A percentile compares a stretch with the other conserved stretches of the same genome.
phyloP scores from a whole-genome alignment of 1,140 invertebrate species.

The Harlomillsia oculata region DNA sequence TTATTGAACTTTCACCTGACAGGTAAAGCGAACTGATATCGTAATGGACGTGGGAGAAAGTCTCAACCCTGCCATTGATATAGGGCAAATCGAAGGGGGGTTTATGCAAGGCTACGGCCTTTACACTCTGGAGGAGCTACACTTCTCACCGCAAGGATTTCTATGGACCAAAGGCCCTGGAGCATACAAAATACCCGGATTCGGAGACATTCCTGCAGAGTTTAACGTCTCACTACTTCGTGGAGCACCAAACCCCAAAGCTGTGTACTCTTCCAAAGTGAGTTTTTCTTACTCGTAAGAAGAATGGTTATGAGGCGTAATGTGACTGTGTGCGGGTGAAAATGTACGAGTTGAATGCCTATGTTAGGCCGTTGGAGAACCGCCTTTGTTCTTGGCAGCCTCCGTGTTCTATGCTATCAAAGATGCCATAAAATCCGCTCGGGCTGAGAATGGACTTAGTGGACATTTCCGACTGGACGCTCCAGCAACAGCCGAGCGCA shows the following conservation, averaged over 20 bases:
- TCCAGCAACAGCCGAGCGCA: slow-evolving; percentile 77
- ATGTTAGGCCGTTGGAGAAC: slow-evolving; percentile 82
- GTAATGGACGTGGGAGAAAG: slow-evolving; percentile 91
- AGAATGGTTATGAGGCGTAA: background rate
- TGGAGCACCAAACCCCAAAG: slow-evolving; percentile 72
- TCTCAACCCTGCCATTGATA: slow-evolving; percentile 89
- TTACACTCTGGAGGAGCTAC: slow-evolving; percentile 80
- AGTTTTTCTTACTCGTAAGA: background rate
- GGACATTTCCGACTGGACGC: slow-evolving; percentile 64
- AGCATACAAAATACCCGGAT: slow-evolving; percentile 75
- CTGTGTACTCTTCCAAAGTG: slow-evolving; percentile 91
- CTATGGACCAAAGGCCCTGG: slow-evolving; percentile 79
- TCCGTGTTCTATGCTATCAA: slow-evolving; percentile 82
- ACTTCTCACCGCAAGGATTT: slow-evolving; percentile 70
- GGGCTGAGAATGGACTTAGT: slow-evolving; percentile 54
- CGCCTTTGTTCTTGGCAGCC: slow-evolving; percentile 78
- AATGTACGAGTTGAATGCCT: slow-evolving; percentile 2
- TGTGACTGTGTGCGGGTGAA: background rate
- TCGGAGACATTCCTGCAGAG: slow-evolving; percentile 72
- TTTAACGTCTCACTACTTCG: slow-evolving; percentile 88
- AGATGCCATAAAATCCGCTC: slow-evolving; percentile 71
- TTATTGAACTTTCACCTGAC: slow-evolving; percentile 12
- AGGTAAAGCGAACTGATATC: slow-evolving; percentile 78
- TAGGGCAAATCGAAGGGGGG: slow-evolving; percentile 69
- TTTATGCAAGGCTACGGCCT: slow-evolving; percentile 55